A percentile compares a stretch with the other conserved stretches of the same genome.
These are phyloP conservation scores for Carcharodon carcharias DNA, from an alignment of 2,797 vertebrate species.

Conservation along the genomic window DNA sequence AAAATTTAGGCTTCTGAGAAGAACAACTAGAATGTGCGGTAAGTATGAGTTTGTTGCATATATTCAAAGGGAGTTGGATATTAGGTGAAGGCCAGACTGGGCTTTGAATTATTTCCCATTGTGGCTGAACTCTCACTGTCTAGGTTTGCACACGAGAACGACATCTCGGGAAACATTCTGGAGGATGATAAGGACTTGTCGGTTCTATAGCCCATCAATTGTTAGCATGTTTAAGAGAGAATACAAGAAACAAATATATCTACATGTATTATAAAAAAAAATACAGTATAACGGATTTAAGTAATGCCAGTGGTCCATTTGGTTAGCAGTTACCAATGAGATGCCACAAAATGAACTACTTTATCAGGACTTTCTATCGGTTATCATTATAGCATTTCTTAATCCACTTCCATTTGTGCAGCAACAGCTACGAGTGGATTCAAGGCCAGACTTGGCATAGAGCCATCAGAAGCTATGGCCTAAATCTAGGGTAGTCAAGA, in stretches of 20 bases:
- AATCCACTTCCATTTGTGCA: background rate
- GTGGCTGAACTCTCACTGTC: background rate
- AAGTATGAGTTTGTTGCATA: background rate
- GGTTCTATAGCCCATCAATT: background rate
- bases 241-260: background rate
- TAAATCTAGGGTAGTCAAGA: background rate
- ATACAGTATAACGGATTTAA: background rate
- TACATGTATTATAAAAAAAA: background rate
- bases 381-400: background rate
- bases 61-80: background rate
- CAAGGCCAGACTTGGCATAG: background rate
- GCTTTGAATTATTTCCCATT: background rate
- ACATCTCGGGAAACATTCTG: background rate
- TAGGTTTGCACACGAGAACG: background rate
- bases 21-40: background rate
- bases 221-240: background rate
- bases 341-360: background rate
- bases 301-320: background rate
- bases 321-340: background rate
- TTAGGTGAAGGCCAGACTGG: background rate
- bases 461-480: background rate
- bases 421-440: background rate
- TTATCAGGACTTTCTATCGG: background rate
- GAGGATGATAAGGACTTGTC: background rate
- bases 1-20: background rate